Evolutionary conservation across 2,113 vertebrate species (phyloP).

Genomic region (Sceloporus tristichus): DNA sequence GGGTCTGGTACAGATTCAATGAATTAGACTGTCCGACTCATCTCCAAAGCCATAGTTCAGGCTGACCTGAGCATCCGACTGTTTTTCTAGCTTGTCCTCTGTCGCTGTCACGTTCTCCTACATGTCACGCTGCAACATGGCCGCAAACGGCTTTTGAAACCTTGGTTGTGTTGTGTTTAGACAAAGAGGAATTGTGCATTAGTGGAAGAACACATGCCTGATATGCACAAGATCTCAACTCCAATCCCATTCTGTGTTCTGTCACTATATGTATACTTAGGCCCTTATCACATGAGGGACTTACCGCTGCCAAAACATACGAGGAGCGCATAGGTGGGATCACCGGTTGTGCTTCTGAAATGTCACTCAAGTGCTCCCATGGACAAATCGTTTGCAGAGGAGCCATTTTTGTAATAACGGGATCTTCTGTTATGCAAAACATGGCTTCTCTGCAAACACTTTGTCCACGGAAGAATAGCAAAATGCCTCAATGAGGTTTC

Average conservation of each 20-base stretch:
- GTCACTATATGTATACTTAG: no score
- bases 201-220: background rate
- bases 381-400: no score
- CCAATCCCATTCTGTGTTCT: background rate
- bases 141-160: background rate
- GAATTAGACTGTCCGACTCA: accelerated
- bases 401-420: no score
- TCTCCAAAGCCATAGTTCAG: accelerated
- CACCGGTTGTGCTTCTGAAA: no score
- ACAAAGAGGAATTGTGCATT: background rate
- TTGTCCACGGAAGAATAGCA: no score
- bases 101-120: background rate
- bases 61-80: background rate
- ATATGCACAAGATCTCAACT: background rate
- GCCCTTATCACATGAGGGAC: no score
- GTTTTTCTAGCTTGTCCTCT: background rate
- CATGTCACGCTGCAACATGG: accelerated
- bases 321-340: no score
- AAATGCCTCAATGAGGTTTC: no score
- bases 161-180: background rate
- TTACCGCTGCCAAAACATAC: no score
- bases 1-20: background rate
- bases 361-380: no score
- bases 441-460: no score
- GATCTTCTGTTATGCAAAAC: no score